Evolutionary conservation across 2,797 vertebrate species (phyloP).

Genomic region (Hephaestus fuliginosus): DNA sequence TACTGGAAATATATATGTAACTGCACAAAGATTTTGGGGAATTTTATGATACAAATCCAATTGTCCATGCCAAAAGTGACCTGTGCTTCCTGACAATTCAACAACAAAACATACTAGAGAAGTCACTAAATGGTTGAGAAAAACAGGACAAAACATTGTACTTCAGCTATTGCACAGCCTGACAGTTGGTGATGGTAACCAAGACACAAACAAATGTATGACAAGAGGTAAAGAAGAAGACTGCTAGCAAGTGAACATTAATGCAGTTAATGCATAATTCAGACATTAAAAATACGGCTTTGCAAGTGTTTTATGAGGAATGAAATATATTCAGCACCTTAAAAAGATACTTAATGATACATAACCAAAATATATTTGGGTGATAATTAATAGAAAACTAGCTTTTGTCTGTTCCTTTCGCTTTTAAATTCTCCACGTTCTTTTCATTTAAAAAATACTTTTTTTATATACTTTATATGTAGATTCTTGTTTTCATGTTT

Average conservation of each 20-base stretch:
- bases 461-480: not conserved
- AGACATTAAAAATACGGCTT: not conserved
- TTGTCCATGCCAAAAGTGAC: not conserved
- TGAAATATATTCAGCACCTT: not conserved
- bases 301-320: not conserved
- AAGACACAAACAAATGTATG: not conserved
- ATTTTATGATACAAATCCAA: not conserved
- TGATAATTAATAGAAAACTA: not conserved
- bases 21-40: not conserved
- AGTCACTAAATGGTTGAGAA: not conserved
- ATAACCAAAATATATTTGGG: not conserved
- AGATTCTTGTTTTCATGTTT: not conserved
- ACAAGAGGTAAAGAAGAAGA: not conserved
- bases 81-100: not conserved
- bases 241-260: no score
- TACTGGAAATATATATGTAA: not conserved
- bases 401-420: constrained; percentile 2
- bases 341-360: not conserved
- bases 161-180: not conserved
- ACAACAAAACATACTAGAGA: not conserved
- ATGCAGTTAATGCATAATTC: not conserved
- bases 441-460: no score
- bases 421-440: not conserved
- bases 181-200: no score
- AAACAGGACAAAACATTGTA: not conserved